Evolutionary conservation across 1,140 invertebrate genomes (phyloP), one percentile per base, ranked within the genome.

Genomic region (Drosophila elegans): DNA sequence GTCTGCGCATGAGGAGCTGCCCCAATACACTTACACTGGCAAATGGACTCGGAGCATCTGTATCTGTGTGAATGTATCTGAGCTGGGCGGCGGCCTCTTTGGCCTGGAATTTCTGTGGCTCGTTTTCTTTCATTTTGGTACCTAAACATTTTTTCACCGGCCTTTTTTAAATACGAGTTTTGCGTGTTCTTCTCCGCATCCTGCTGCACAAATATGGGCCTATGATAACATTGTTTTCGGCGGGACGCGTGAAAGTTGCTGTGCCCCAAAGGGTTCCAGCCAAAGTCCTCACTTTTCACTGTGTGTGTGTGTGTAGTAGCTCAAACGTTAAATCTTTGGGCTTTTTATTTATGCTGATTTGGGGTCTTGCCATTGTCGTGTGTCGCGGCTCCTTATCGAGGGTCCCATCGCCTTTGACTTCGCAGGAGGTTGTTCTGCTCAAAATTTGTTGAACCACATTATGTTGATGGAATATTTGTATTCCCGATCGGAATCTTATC

Each of bases 201-300:
- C 80, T 78, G 83, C 80, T 82, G 83, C 80, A 84, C 80, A 83
- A 83, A 84, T 83, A 74, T 86, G 69, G 78, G 82, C 82, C 81
- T 85, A 86, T 85, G 82, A 86, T 85, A 85, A 86, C 81, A 85
- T 85, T 85, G 81, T 86, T 82, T 85, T 81, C 21, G 42, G 63
- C 13, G 54, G 51, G 56, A 52, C 63, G 81, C 81, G 81, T 85
- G 81, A 85, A 85, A 85, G 81, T 85, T 81, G 78, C 68, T 66
- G 74, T 64, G 66, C 72, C 72, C 64, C 56, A 71, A 80, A 80
- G 78, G 53, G 82, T 49, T 71, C 51, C 29, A 10, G 25, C 25
- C 46, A n/a, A 13, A 46, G 27, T 74, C 72, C 59, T 55, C 56
- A 62, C 51, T 53, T 74, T 62, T 29, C 57, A 42, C 68, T 62